phyloP scores from a whole-genome alignment of 2,888 invertebrate species.

The Ypsolopha scabrella region DNA sequence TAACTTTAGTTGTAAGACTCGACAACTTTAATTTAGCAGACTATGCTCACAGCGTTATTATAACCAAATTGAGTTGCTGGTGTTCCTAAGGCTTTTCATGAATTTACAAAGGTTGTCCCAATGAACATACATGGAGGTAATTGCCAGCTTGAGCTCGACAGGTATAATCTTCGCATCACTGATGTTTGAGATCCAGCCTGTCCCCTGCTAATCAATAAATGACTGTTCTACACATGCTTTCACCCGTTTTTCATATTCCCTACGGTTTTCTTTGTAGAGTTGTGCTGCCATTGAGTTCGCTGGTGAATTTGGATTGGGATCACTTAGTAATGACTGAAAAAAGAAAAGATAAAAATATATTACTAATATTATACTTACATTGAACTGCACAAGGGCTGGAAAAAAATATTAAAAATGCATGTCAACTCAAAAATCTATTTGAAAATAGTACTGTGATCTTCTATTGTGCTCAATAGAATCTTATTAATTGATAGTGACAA shows the following conservation, averaged over 20 bases:
- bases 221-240: constrained; percentile 99
- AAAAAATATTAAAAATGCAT: too few relatives aligned
- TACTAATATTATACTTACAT: neutral
- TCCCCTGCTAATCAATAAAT: constrained; percentile 88
- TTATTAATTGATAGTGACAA: too few relatives aligned
- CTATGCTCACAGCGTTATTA: too few relatives aligned
- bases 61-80: neutral
- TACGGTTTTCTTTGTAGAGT: constrained; percentile 98
- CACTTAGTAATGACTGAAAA: constrained; percentile 97
- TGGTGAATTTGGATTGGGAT: constrained; percentile 99
- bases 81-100: constrained; percentile 5
- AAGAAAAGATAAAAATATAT: constrained; percentile 20
- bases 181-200: constrained; percentile 29
- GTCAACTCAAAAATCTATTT: too few relatives aligned
- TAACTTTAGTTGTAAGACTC: neutral
- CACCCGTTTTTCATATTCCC: constrained; percentile 99
- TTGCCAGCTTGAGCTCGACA: constrained; percentile 17
- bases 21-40: neutral
- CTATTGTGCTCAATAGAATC: too few relatives aligned
- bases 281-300: constrained; percentile 99
- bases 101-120: constrained; percentile 39
- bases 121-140: constrained; percentile 46
- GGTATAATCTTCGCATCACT: constrained; percentile 18
- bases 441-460: too few relatives aligned
- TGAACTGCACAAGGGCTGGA: too few relatives aligned